Evolutionary conservation across 2,113 vertebrate genomes (phyloP), one percentile per base, ranked within the genome.

Genomic region (Athene noctua): DNA sequence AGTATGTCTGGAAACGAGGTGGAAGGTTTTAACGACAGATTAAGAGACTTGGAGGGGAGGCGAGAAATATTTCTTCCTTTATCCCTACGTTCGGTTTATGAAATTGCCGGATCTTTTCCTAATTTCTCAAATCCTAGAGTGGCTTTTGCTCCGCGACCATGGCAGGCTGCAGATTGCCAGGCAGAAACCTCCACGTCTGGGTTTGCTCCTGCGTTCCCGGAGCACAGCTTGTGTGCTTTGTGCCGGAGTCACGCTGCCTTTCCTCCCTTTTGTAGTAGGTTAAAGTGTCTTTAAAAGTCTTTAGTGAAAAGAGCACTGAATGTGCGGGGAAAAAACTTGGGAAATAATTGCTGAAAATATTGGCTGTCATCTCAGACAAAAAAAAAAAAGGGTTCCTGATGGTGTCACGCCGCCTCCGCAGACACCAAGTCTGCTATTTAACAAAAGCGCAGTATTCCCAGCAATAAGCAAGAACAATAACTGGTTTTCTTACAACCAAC

Each of bases 1-100:
- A 1, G 4, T 19, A 26, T 4, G n/a, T 20, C 55, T 73, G 47
- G 34, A 47, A 61, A 57, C 14, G 23, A 51, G 4, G 20, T 7
- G 22, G 32, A 32, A 46, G 1, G 27, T 58, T 75, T 7, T 5
- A 44, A 57, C 1, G 1, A 70, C n/a, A 70, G 27, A 4, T 38
- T 30, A 26, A 44, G 38, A 83, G 34, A 17, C 23, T 9, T 52
- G 40, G 38, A 67, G 21, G 25, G 27, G 30, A 66, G 55, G n/a
- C 1, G 2, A 44, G 42, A 75, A 78, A 15, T 2, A 19, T 1
- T 10, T 3, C 15, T 30, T 30, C 16, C 18, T 77, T 72, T 15
- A 73, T 21, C 16, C 10, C 18, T 36, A 2, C 18, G 2, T 38
- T 32, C 2, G 0, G 13, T 54, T 26, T 15, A 6, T 6, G 38